Conservation (phyloP, 2,797 vertebrate genomes). For the Betta splendens region DNA sequence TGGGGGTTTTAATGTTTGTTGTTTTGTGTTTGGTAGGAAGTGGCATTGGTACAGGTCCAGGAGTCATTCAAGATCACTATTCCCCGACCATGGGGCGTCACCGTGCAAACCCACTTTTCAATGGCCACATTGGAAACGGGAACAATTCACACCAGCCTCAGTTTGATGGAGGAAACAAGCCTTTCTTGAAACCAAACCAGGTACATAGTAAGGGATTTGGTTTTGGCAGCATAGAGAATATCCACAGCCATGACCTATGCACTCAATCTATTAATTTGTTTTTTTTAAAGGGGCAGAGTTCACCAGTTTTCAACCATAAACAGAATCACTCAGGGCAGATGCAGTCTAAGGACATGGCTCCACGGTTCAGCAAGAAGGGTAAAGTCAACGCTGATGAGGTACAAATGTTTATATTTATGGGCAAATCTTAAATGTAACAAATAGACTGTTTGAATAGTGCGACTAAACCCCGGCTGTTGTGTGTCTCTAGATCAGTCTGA, state of each 20-base stretch:
- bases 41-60: slow-evolving; percentile 98
- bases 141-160: slow-evolving; percentile 89
- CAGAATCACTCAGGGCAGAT: slow-evolving; percentile 93
- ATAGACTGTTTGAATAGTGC: background rate
- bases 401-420: slow-evolving; percentile 7
- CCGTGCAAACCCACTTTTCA: slow-evolving; percentile 94
- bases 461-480: background rate
- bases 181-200: slow-evolving; percentile 92
- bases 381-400: slow-evolving; percentile 98
- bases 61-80: slow-evolving; percentile 99
- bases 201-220: slow-evolving; percentile 69
- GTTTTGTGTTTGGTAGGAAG: slow-evolving; percentile 78
- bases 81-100: slow-evolving; percentile 98
- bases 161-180: slow-evolving; percentile 91
- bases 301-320: slow-evolving; percentile 95
- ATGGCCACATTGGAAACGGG: slow-evolving; percentile 91
- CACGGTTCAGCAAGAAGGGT: slow-evolving; percentile 97
- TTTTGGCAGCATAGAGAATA: background rate
- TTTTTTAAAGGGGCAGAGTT: slow-evolving; percentile 88
- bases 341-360: slow-evolving; percentile 96
- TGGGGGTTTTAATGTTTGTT: background rate
- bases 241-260: background rate
- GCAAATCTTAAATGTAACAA: too few relatives aligned
- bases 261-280: background rate
- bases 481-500: slow-evolving; percentile 91